Conservation (phyloP, 2,888 invertebrate genomes). For the Phyllotreta cruciferae region DNA sequence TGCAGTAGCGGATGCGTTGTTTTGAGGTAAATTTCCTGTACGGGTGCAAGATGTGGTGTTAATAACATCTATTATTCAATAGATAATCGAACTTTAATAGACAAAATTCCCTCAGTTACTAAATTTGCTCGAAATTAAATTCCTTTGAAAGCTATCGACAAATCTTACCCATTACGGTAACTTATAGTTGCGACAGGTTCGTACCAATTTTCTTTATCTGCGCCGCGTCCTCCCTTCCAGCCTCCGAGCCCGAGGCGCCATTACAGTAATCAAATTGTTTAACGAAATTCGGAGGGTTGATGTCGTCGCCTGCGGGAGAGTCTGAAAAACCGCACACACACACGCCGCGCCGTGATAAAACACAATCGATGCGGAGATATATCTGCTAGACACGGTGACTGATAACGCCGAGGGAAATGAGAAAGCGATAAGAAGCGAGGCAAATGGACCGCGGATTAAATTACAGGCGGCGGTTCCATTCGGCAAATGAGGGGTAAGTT, state of each 20-base stretch:
- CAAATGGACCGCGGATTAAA: constrained; percentile 49
- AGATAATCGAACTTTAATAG: too few relatives aligned
- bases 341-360: constrained; percentile 31
- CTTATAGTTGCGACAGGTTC: constrained; percentile 10
- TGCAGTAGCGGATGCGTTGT: constrained; percentile 28
- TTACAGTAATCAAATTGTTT: constrained; percentile 48
- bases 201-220: constrained; percentile 18
- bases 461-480: constrained; percentile 35
- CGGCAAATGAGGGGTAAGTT: constrained; percentile 22
- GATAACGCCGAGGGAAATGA: constrained; percentile 49
- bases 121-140: neutral
- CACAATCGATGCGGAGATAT: constrained; percentile 40
- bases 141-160: constrained; percentile 3
- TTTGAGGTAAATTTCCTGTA: constrained; percentile 29
- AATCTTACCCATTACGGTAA: constrained; percentile 9
- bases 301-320: constrained; percentile 27
- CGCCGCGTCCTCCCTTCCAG: constrained; percentile 8
- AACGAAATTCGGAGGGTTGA: constrained; percentile 40
- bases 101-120: too few relatives aligned
- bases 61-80: too few relatives aligned
- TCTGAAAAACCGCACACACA: constrained; percentile 34
- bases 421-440: constrained; percentile 48
- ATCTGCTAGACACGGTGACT: constrained; percentile 37
- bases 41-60: neutral
- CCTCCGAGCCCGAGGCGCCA: constrained; percentile 39